Base-by-base conservation (phyloP, 2,113 vertebrate genomes). In the Leucosticte australis region DNA sequence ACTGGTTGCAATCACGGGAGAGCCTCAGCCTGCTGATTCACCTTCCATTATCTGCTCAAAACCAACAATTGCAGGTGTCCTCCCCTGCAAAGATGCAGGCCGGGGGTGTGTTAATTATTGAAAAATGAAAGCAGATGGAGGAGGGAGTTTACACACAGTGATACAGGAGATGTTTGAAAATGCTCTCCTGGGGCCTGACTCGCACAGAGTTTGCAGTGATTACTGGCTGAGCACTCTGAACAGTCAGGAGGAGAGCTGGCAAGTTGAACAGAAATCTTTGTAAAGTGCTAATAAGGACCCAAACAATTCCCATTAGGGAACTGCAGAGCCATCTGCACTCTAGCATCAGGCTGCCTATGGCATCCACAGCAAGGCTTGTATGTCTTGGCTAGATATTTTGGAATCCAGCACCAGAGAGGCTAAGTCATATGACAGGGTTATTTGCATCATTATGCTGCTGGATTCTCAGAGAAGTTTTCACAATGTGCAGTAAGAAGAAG, bases 341-440 rank as follows among this genome's bases (percentile, higher is more conserved):
- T 11, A 83, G 74, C 78, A 63, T 52, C 81, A 94, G 87, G 78
- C 88, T 81, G 85, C 80, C 89, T 76, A 28, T 91, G 76, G 91
- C 83, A 95, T 62, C 89, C 79, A 56, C 65, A 44, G 71, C 56
- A 33, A 92, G 71, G 57, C 50, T 77, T 74, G 69, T 35, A 35
- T 8, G 2, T 82, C 90, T 95, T 88, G 86, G 84, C 71, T 92
- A 17, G 17, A 0, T 50, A 19, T 75, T 79, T 82, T 79, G 94
- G 81, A 96, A 95, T 90, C 80, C 47, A 64, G 74, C 75, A 55
- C 15, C 50, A 44, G 47, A 47, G 55, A 93, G 69, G 46, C 73
- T 84, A 47, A 92, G 95, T 96, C 92, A 94, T 92, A 65, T 69
- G 81, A 95, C 56, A 33, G 60, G 52, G 63, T 78, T 85, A 89